Percentiles rank a stretch among this genome's conserved stretches.
phyloP scores from a whole-genome alignment of 2,888 invertebrate species.

The Bombylius major region DNA sequence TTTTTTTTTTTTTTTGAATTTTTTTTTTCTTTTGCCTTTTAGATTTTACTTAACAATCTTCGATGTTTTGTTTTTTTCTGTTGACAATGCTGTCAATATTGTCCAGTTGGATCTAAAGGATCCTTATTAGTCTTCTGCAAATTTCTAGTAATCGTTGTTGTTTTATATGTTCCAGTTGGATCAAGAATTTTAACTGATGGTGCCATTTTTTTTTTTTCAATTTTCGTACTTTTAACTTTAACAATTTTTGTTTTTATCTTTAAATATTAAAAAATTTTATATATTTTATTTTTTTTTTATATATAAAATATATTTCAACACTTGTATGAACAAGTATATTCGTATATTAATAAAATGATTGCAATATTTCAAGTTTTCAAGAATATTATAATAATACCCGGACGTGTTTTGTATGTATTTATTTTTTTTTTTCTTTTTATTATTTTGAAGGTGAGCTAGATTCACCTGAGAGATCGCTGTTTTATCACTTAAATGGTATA shows the following conservation, averaged over 20 bases:
- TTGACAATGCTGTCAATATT: slow-evolving; percentile 23
- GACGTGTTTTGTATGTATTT: not conserved
- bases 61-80: too few relatives aligned
- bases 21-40: too few relatives aligned
- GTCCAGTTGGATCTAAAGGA: slow-evolving; percentile 33
- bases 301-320: too few relatives aligned
- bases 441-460: not conserved
- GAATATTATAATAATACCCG: not conserved
- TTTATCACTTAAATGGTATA: not conserved
- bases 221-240: not conserved
- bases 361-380: too few relatives aligned
- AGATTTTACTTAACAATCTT: too few relatives aligned
- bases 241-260: not conserved
- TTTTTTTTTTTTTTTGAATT: too few relatives aligned
- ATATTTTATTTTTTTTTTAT: too few relatives aligned
- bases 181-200: slow-evolving; percentile 21
- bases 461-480: not conserved
- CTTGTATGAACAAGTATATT: too few relatives aligned
- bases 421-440: not conserved
- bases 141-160: not conserved
- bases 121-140: slow-evolving; percentile 3
- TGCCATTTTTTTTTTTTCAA: slow-evolving; percentile 18
- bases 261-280: not conserved
- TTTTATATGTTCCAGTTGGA: slow-evolving; percentile 32
- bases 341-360: too few relatives aligned